phyloP scores from a whole-genome alignment of 23 tunicate species.

The Trididemnum nubilum region DNA sequence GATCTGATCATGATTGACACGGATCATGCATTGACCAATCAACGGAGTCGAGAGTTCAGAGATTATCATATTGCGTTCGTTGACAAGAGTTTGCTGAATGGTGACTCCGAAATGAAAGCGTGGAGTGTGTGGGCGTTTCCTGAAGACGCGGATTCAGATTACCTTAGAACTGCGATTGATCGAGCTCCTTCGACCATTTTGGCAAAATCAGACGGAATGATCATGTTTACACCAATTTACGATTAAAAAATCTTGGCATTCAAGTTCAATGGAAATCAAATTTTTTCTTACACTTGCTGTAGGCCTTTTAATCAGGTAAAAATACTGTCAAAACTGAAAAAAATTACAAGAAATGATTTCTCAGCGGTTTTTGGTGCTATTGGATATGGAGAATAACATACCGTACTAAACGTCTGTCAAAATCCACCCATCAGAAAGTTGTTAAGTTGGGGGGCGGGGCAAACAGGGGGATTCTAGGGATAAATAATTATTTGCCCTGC shows the following conservation, averaged over 20 bases:
- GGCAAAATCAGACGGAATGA: constrained; percentile 7
- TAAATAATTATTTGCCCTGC: too few relatives aligned
- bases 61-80: constrained; percentile 35
- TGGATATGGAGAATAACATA: too few relatives aligned
- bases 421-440: too few relatives aligned
- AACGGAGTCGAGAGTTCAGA: constrained; percentile 21
- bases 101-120: constrained; percentile 1
- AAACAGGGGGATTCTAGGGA: too few relatives aligned
- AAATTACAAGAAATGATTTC: too few relatives aligned
- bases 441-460: too few relatives aligned
- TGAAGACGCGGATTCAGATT: background rate
- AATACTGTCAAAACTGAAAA: too few relatives aligned
- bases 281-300: background rate
- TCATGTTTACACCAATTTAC: constrained; percentile 26
- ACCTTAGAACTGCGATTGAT: background rate
- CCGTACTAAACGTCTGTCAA: too few relatives aligned
- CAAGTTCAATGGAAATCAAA: background rate
- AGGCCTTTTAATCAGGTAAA: too few relatives aligned
- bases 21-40: background rate
- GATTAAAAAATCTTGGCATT: background rate
- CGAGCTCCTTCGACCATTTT: constrained; percentile 16
- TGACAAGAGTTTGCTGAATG: background rate
- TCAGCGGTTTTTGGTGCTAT: too few relatives aligned
- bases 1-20: constrained; percentile 18
- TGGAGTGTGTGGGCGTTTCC: constrained; percentile 15